Evolutionary conservation across 2,113 vertebrate genomes (phyloP).

Genomic region (Nycticebus coucang): DNA sequence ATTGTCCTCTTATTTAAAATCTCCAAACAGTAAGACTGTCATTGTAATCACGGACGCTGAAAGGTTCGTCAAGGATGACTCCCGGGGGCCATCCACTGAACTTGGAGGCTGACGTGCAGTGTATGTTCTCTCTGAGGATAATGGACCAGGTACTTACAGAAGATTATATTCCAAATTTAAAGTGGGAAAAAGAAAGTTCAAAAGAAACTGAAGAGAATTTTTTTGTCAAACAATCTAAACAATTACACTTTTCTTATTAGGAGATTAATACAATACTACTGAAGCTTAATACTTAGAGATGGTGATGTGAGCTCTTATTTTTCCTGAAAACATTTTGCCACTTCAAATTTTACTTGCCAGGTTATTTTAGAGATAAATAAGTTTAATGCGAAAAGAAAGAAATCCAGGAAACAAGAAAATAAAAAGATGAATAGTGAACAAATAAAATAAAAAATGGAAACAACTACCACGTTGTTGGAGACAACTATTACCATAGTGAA

Average conservation of each 20-base stretch:
- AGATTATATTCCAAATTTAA: background rate
- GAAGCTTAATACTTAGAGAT: background rate
- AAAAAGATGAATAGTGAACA: background rate
- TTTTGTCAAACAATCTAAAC: background rate
- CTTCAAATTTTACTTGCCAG: background rate
- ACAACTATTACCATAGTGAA: background rate
- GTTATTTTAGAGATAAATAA: background rate
- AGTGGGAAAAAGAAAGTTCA: background rate
- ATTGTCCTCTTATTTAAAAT: conserved; percentile 88
- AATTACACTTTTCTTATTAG: background rate
- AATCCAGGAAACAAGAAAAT: background rate
- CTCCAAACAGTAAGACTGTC: conserved; percentile 88
- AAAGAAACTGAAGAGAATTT: background rate
- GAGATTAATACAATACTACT: background rate
- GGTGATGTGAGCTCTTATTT: background rate
- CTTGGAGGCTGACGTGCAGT: background rate
- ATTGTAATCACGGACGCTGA: conserved; percentile 90
- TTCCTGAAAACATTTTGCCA: background rate
- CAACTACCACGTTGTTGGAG: background rate
- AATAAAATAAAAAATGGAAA: background rate
- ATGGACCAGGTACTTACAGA: background rate
- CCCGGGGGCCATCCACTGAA: conserved; percentile 83
- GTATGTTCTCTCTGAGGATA: background rate
- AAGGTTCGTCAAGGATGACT: conserved; percentile 86
- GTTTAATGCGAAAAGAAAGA: background rate